Evolutionary conservation across 2,888 invertebrate genomes (phyloP), one percentile per base, ranked within the genome.

Genomic region (Nycteola revayana): DNA sequence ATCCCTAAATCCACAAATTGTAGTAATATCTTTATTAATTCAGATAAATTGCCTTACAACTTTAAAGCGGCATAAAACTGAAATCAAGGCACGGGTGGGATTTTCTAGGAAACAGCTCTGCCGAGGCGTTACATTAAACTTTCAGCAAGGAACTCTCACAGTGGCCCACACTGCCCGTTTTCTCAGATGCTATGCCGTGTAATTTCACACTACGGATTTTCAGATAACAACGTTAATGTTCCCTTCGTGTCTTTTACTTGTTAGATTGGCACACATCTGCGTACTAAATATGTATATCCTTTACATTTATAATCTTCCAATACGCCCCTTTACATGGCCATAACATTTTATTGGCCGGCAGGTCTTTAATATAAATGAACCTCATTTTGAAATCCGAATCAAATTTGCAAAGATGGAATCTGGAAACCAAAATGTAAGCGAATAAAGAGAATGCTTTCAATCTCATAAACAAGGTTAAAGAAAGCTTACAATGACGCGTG

Each of bases 121-220:
- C 45, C 58, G 66, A 66, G 63, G 69, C 66, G 62, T 73, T 66
- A 74, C 77, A 81, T 81, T 79, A 81, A 81, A 81, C 43, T 80
- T 81, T 81, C 76, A 81, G 51, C 53, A 58, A 62, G 61, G 59
- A 59, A 64, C 66, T 60, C 61, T 62, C 56, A 40, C 26, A 29
- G 33, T 27, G 32, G 37, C 29, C 33, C 23, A 36, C 23, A 35
- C 41, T 34, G 28, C 51, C 53, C 51, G 45, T 50, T 60, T 64
- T 69, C 58, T 66, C 59, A 63, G 63, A 68, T 65, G 74, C 72
- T 66, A 70, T 62, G 59, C 60, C 51, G 60, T 66, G 63, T 75
- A 70, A 76, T 75, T 77, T 75, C 72, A 73, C 73, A 72, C 71
- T 70, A 68, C 69, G 60, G 61, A 52, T 61, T 73, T 63, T 50